Base-by-base conservation (phyloP, 2,113 vertebrate genomes). In the Amphilophus citrinellus region DNA sequence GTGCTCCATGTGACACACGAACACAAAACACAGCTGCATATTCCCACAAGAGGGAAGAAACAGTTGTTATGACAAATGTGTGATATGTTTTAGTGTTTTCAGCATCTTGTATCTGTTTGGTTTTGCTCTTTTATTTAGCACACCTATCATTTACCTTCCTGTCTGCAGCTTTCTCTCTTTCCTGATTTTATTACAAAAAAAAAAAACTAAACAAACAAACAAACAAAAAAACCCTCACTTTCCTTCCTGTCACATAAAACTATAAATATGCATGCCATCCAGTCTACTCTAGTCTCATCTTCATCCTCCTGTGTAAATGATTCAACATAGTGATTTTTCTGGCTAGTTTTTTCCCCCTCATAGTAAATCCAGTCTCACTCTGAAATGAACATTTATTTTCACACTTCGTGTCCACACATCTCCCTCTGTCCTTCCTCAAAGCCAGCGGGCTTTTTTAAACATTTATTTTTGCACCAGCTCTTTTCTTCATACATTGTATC, bases 291-390 rank as follows among this genome's bases (percentile, higher is more conserved):
- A 11, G 66, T 85, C 62, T 82, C 8, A 2, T 71, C 83, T 10
- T 58, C 10, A 27, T 82, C 59, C 58, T 53, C 60, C 59, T 18
- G 22, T 77, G 60, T 91, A 86, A 90, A 89, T 78, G 60, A 82
- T 92, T 90, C 66, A 86, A 50, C 65, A n/a, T 39, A 76, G 63
- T 85, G 24, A 77, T 59, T 86, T 87, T 85, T 30, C 27, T 18
- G 37, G 13, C 61, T 10, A n/a, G 0, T 5, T 13, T 5, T 13
- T 58, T 13, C 3, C 5, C 13, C 32, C 14, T 66, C 20, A 2
- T 79, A 27, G 47, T 79, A 44, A 79, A 71, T 90, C 82, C 68
- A 53, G 37, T 37, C 44, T 58, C 17, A 22, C 76, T 88, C 80
- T 82, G 80, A 83, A 62, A 53, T 35, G 6, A 71, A 60, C 65